Base-by-base conservation (phyloP, 2,797 vertebrate species). In the Chelonia mydas region DNA sequence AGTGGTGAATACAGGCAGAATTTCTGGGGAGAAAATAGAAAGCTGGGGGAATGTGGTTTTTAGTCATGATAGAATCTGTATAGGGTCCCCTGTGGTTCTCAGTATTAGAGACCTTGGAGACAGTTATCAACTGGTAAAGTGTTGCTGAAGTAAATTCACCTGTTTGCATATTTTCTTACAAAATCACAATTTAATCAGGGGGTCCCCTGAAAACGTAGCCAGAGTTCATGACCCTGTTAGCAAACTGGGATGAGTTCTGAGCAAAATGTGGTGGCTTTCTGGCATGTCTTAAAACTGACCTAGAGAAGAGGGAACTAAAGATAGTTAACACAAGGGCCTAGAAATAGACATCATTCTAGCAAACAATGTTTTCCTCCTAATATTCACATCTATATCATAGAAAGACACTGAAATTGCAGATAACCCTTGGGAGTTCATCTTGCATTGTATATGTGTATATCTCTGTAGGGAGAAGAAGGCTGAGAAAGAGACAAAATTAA, bases 401-500 rank as follows among this genome's bases (percentile, higher is more conserved):
- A 47, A 82, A 59, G 33, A 55, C 25, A 72, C 65, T 53, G 11
- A 27, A 41, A 68, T 49, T 55, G 77, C 57, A n/a, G 76, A 76
- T 57, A 86, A 86, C 19, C 83, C n/a, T 65, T 76, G 65, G 37
- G n/a, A 23, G 74, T n/a, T 87, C 16, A 27, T 17, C 65, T 59
- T 79, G 23, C 17, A 27, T 81, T 53, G 53, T 13, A 17, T 25
- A 23, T 49, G 31, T 23, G 6, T 59, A 41, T 79, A 17, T 91
- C n/a, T 28, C 81, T 95, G 94, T 92, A 97, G 96, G 54, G 79
- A 51, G 68, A 95, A 95, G 53, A 91, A 59, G 5, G 90, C 89
- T 0, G 97, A 98, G 84, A 98, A 98, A 88, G 98, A 97, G 68
- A 94, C 94, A 53, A 98, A 96, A 41, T 41, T 98, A 65, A 93